Conservation (phyloP, 2,888 invertebrate species). For the Pantelozetes paolii region DNA sequence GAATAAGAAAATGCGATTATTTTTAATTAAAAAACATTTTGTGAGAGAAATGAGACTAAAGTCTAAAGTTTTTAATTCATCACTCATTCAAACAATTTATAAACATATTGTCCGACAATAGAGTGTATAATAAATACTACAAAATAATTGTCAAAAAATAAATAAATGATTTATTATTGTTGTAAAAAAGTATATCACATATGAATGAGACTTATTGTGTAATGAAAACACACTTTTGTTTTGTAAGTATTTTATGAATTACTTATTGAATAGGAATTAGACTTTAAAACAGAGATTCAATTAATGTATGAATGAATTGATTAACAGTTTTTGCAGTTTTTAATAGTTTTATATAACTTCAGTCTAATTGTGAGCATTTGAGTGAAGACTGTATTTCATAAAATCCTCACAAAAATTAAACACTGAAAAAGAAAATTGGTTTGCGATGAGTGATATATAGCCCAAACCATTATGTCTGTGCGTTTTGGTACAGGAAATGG, state of each 20-base stretch:
- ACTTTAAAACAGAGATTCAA: neutral
- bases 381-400: neutral
- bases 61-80: slow-evolving; percentile 12
- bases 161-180: too few species aligned
- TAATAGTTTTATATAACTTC: neutral
- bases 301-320: neutral
- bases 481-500: slow-evolving; percentile 12
- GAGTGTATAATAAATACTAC: too few species aligned
- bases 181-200: too few species aligned
- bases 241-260: too few species aligned
- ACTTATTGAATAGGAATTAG: too few species aligned
- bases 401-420: neutral
- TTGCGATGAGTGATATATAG: slow-evolving; percentile 19
- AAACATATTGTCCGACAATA: neutral
- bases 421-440: slow-evolving; percentile 2
- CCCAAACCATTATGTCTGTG: neutral
- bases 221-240: too few species aligned
- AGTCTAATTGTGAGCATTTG: neutral
- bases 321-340: neutral
- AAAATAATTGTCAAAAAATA: neutral
- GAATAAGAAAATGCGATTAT: neutral
- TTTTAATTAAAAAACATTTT: neutral
- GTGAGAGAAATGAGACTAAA: neutral
- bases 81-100: neutral
- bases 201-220: too few species aligned